Evolutionary conservation across 2,888 invertebrate genomes (phyloP).

Genomic region (Chrysopilus asiliformis): DNA sequence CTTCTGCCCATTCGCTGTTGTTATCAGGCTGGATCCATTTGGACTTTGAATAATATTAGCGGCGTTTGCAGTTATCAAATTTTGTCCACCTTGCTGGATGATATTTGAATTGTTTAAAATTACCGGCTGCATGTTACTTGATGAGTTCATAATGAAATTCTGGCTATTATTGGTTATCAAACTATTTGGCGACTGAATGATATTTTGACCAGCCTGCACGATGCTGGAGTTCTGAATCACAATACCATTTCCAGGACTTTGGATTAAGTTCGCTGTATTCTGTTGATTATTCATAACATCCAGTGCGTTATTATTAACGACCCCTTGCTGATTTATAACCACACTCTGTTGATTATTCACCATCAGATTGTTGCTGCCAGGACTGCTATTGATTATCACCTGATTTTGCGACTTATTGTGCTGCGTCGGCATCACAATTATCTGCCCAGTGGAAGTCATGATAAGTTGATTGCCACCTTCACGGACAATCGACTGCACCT

Average conservation of each 20-base stretch:
- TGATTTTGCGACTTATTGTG: constrained; percentile 16
- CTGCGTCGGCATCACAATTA: constrained; percentile 30
- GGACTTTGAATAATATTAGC: constrained; percentile 12
- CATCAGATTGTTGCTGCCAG: constrained; percentile 2
- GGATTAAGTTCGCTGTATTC: constrained; percentile 10
- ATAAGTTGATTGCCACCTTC: constrained; percentile 29
- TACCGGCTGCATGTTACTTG: constrained; percentile 20
- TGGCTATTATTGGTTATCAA: constrained; percentile 8
- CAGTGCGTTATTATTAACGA: constrained; percentile 12
- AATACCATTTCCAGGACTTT: constrained; percentile 11
- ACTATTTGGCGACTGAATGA: constrained; percentile 12
- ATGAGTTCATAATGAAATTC: constrained; percentile 20
- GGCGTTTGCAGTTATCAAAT: constrained; percentile 15
- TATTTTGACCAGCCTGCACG: constrained; percentile 11
- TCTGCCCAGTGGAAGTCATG: constrained; percentile 35
- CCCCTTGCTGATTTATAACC: constrained; percentile 6
- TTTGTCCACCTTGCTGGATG: constrained; percentile 17
- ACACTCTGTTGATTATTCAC: constrained; percentile 4
- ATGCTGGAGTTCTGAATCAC: constrained; percentile 19
- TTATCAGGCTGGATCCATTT: constrained; percentile 12
- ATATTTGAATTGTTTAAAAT: constrained; percentile 14
- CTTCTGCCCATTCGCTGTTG: constrained; percentile 20
- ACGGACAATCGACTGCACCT: constrained; percentile 25
- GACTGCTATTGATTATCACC: constrained; percentile 17
- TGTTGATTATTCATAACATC: constrained; percentile 10